phyloP scores from a whole-genome alignment of 2,113 vertebrate species.

The human (Homo sapiens) region GRCh38 chr5:156183001-156183500 shows the following conservation, averaged over 20 bases:
- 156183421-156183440: too few species aligned
- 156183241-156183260: background rate
- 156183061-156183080: background rate
- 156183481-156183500: too few species aligned
- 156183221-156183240: background rate
- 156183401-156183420: too few species aligned
- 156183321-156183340: background rate
- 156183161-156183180: background rate
- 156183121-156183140: too few species aligned
- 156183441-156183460: too few species aligned
- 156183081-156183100: too few species aligned
- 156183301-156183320: background rate
- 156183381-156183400: background rate
- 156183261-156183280: background rate
- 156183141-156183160: too few species aligned
- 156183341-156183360: background rate
- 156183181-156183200: background rate
- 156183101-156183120: too few species aligned
- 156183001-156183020: background rate
- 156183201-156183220: background rate
- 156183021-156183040: background rate
- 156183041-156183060: background rate
- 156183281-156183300: background rate
- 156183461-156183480: too few species aligned
- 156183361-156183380: background rate